Evolutionary conservation across 64 coral and sea anemone genomes (phyloP).

Genomic region (Exaiptasia diaphana): DNA sequence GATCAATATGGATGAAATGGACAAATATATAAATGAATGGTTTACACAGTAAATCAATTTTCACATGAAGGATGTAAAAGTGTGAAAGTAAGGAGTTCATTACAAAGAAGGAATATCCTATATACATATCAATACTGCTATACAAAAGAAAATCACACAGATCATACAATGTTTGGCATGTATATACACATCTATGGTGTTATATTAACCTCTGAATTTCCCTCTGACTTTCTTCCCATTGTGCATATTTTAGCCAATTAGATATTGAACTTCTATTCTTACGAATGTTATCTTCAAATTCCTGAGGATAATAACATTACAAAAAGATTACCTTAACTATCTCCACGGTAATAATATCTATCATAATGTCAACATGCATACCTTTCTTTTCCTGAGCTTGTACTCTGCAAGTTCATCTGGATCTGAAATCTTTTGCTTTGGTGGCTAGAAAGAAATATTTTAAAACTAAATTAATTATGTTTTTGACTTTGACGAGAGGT

Average conservation of each 20-base stretch:
- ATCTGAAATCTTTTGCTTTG: constrained; percentile 98
- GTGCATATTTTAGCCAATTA: constrained; percentile 97
- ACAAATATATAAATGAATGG: not conserved
- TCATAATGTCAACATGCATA: too few relatives aligned
- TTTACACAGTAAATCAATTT: not conserved
- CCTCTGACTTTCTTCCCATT: constrained; percentile 94
- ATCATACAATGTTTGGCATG: too few relatives aligned
- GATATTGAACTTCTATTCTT: constrained; percentile 85
- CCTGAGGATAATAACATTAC: constrained; percentile 18
- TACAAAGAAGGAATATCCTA: too few relatives aligned
- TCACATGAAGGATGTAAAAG: not conserved
- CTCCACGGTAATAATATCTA: too few relatives aligned
- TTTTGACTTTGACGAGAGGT: not conserved
- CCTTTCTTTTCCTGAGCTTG: constrained; percentile 97
- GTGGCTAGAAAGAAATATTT: constrained; percentile 69
- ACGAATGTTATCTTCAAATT: constrained; percentile 86
- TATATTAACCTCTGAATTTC: constrained; percentile 99
- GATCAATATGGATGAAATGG: not conserved
- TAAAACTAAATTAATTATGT: not conserved
- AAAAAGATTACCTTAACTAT: not conserved
- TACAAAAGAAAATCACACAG: too few relatives aligned
- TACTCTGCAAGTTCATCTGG: constrained; percentile 97
- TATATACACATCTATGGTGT: too few relatives aligned
- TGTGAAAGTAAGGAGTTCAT: too few relatives aligned
- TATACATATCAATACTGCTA: too few relatives aligned